Base-by-base conservation (phyloP, 2,888 invertebrate species). In the Nephrotoma appendiculata region DNA sequence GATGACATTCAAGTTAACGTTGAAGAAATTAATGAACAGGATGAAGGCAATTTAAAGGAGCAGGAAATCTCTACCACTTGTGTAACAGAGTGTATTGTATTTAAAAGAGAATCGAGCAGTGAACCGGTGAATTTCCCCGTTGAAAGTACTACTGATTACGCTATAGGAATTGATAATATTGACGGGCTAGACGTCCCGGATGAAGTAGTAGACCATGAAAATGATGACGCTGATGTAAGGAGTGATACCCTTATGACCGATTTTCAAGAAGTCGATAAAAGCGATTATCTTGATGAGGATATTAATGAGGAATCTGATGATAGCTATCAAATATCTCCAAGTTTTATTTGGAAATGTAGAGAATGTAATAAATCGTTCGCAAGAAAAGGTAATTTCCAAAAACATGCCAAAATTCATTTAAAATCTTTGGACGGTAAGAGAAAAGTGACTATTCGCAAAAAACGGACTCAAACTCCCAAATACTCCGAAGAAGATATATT, bases 401-500 rank as follows among this genome's bases (percentile, higher is more conserved):
- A 86, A n/a, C 88, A 88, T 19, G 87, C 87, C 86, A 43, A 48
- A 84, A 84, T 15, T 11, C 87, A 87, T 15, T 31, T 83, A 7
- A 87, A 87, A 85, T 83, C 86, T 5, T 84, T 86, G 11, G 48
- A 57, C 2, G 43, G 45, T 15, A 52, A 86, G 15, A 57, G 15
- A 6, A 87, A 87, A 42, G 86, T 83, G 71, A 85, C n/a, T 87
- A 87, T 31, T 31, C 71, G 71, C 11, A 71, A 71, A 31, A 71
- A 31, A 71, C 19, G 31, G 9, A 4, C 1, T 5, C 71, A 71
- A 11, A 31, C 86, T 43, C 87, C 87, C 4, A 88, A 87, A 42
- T 87, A 87, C 85, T 85, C 86, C 0, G 88, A 88, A 31, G 87
- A 88, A 44, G 88, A 88, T 83, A 83, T 88, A 43, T 88, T 87